phyloP scores from a whole-genome alignment of 2,888 invertebrate species.

The Cantharis rufa region DNA sequence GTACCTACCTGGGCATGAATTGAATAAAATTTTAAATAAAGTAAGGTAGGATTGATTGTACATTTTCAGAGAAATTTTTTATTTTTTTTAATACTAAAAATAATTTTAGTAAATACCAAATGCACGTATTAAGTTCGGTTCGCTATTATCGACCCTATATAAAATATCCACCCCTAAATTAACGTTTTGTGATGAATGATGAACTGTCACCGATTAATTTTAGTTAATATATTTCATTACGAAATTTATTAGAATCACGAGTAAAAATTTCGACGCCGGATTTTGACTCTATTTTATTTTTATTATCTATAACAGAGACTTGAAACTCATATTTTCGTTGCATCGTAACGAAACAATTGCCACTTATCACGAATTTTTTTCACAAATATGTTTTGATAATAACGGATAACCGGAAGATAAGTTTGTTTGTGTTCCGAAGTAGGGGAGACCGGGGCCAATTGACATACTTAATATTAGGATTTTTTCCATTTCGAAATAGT shows the following conservation, averaged over 20 bases:
- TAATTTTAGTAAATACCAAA: no score
- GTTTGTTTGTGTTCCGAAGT: not conserved
- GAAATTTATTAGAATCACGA: no score
- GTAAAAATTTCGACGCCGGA: not conserved
- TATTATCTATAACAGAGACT: not conserved
- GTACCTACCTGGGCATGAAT: no score
- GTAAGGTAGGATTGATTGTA: no score
- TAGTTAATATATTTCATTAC: not conserved
- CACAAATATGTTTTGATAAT: not conserved
- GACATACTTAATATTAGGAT: no score
- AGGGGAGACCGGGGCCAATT: not conserved
- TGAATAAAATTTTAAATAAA: no score
- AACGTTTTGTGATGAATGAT: not conserved
- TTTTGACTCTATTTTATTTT: not conserved
- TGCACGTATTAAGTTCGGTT: not conserved
- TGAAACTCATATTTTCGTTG: not conserved
- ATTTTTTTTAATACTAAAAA: no score
- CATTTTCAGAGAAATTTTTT: no score
- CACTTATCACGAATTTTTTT: not conserved
- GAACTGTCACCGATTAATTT: not conserved
- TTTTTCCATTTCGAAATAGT: no score
- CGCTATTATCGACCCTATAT: not conserved
- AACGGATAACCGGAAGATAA: not conserved
- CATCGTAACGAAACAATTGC: not conserved
- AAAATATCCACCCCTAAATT: not conserved